Base-by-base conservation (phyloP, 1,140 invertebrate species). In the Lepidostoma basale region DNA sequence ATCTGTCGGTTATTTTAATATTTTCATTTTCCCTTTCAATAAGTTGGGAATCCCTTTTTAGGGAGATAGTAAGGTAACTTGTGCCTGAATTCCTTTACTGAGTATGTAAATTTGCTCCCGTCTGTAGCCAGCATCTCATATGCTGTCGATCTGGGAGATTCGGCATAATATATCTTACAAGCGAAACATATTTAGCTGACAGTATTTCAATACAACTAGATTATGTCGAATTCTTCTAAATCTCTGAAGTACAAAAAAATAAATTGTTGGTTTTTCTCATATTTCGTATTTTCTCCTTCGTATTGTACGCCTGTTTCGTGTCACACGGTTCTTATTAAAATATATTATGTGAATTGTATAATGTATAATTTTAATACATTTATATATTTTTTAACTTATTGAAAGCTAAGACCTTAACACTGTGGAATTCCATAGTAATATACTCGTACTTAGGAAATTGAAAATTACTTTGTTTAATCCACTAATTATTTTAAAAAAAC, bases 91-190 rank as follows among this genome's bases (percentile, higher is more conserved):
- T 56, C 30, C 30, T 16, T 56, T 23, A 26, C 45, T 4, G 45
- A n/a, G 45, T 49, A 49, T 49, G 45, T 49, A 49, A 49, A 49
- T 49, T 49, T 23, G 8, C 45, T 49, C 45, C 45, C 45, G 18
- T 26, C 45, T 49, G 12, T 49, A 49, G 20, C 12, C 20, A 5
- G 18, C 45, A 49, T 23, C 45, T 49, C 45, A 23, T 49, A 18
- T 49, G 18, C 18, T 49, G 45, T 49, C 45, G 45, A 49, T 49
- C 45, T 23, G 9, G 18, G 18, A 23, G 45, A 25, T 49, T 49
- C 45, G n/a, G 45, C 22, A 49, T 49, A 12, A 49, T 49, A 22
- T 49, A 36, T 5, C n/a, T 12, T 36, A 36, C 5, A 36, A 36
- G 14, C 33, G 33, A 36, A n/a, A 12, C 33, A 12, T 47, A 47